phyloP scores from a whole-genome alignment of 2,113 vertebrate genomes.

The Lepus europaeus region DNA sequence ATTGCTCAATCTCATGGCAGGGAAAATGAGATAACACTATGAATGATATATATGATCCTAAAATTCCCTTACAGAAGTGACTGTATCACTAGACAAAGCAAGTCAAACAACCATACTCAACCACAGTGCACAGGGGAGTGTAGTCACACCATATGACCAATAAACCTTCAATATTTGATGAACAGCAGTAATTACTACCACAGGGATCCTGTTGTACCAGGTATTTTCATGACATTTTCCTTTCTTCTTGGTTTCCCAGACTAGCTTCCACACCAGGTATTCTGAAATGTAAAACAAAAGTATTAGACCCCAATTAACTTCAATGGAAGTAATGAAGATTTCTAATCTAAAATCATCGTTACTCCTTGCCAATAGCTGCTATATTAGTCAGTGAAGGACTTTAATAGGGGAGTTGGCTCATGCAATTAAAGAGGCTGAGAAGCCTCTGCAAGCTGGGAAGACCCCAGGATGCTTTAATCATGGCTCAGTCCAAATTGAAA shows the following conservation, averaged over 20 bases:
- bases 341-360: not conserved
- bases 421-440: not conserved
- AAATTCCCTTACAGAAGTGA: not conserved
- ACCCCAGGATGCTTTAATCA: not conserved
- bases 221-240: not conserved
- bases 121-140: not conserved
- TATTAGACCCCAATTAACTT: not conserved
- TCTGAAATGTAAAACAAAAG: not conserved
- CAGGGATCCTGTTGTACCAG: not conserved
- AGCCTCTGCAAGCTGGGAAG: not conserved
- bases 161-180: not conserved
- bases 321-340: not conserved
- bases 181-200: not conserved
- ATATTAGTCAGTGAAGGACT: not conserved
- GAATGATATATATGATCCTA: not conserved
- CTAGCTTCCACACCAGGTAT: not conserved
- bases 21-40: not conserved
- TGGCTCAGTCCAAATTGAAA: not conserved
- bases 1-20: not conserved
- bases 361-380: not conserved
- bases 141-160: not conserved
- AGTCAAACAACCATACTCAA: not conserved
- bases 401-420: not conserved
- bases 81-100: not conserved
- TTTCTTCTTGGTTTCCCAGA: conserved; percentile 2